These are phyloP conservation scores for Delphinapterus leucas DNA, from an alignment of 2,113 vertebrate species.

Conservation along the genomic window DNA sequence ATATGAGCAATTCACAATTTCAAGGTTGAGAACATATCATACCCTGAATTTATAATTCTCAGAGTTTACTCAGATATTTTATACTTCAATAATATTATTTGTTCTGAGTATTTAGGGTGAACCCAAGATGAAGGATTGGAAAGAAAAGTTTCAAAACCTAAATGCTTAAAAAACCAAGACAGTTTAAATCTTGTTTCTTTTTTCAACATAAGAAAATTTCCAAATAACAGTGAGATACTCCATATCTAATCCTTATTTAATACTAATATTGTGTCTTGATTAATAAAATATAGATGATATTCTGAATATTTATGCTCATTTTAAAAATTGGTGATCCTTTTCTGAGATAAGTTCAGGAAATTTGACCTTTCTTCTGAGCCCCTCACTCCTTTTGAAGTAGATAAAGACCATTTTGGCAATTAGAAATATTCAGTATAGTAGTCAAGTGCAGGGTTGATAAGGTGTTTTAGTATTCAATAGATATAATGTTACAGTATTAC, in stretches of 20 bases:
- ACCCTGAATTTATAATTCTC: background rate
- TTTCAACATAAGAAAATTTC: background rate
- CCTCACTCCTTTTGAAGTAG: background rate
- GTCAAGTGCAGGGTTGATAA: background rate
- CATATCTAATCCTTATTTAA: background rate
- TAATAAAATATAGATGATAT: background rate
- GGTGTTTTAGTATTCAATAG: constrained; percentile 23
- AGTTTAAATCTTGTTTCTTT: background rate
- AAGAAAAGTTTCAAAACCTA: background rate
- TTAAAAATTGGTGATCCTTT: background rate
- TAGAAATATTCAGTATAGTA: constrained; percentile 1
- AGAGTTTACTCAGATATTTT: background rate
- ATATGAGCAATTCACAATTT: background rate
- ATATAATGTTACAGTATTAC: background rate
- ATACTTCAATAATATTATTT: background rate
- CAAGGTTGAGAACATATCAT: background rate
- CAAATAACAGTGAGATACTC: background rate
- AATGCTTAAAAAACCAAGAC: background rate
- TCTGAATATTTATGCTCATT: constrained; percentile 3
- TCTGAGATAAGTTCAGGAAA: constrained; percentile 12
- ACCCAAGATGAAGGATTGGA: background rate
- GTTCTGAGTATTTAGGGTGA: background rate
- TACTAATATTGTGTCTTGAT: background rate
- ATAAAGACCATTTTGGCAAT: background rate
- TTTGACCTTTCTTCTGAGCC: background rate